Conservation (phyloP, 2,888 invertebrate species). For the Isoperla grammatica region DNA sequence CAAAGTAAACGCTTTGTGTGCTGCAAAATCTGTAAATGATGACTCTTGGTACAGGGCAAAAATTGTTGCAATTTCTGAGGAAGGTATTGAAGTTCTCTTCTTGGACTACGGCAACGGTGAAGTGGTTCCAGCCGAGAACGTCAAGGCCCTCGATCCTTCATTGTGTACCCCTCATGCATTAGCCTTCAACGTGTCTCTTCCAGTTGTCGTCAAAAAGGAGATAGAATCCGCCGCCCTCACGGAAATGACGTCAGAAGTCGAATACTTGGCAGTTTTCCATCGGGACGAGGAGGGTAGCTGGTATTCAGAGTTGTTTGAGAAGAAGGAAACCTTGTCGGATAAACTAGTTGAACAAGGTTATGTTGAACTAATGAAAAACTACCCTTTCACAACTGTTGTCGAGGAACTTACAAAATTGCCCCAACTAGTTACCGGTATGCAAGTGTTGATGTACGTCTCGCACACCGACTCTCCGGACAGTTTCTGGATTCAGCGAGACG, state of each 20-base stretch:
- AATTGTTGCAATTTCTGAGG: slow-evolving; percentile 46
- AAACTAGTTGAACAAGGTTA: slow-evolving; percentile 45
- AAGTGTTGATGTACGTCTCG: slow-evolving; percentile 52
- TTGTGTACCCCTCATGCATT: slow-evolving; percentile 40
- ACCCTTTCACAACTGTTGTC: slow-evolving; percentile 11
- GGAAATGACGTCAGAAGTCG: slow-evolving; percentile 42
- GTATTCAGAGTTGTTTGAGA: slow-evolving; percentile 50
- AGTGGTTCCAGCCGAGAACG: slow-evolving; percentile 43
- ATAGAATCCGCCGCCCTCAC: slow-evolving; percentile 45
- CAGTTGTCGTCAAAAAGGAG: slow-evolving; percentile 42
- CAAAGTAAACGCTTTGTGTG: slow-evolving; percentile 47
- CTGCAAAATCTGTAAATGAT: slow-evolving; percentile 51
- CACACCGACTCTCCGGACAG: slow-evolving; percentile 71
- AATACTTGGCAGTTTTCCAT: slow-evolving; percentile 50
- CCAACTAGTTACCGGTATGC: slow-evolving; percentile 34
- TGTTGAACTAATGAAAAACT: slow-evolving; percentile 20
- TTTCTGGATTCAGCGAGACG: slow-evolving; percentile 65
- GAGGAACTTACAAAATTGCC: slow-evolving; percentile 37
- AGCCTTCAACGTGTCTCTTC: slow-evolving; percentile 39
- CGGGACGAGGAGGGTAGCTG: slow-evolving; percentile 48
- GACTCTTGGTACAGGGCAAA: slow-evolving; percentile 67
- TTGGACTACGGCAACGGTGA: slow-evolving; percentile 69
- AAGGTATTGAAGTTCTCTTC: slow-evolving; percentile 47
- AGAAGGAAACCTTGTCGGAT: slow-evolving; percentile 49
- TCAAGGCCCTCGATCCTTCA: slow-evolving; percentile 36